Base-by-base conservation (phyloP, 1,140 invertebrate genomes). In the Musca vetustissima region DNA sequence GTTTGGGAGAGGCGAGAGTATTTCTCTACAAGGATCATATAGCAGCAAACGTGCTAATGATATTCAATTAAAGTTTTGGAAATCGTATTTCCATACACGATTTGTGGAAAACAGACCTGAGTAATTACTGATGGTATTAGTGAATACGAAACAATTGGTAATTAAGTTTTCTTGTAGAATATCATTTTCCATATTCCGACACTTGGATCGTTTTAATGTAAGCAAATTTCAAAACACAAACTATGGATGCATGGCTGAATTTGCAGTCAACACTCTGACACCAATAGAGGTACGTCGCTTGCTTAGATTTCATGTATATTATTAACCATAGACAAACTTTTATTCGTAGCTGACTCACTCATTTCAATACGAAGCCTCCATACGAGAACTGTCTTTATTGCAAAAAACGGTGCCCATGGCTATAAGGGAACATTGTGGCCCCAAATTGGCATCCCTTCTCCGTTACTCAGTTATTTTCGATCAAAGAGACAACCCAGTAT, bases 21-120 rank as follows among this genome's bases (percentile, higher is more conserved):
- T 82, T 8, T 77, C 77, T 1, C 50, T 83, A 28, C 78, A 81
- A 68, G 81, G 81, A 28, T 80, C 76, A 66, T 83, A 83, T 19
- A 81, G 74, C 52, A 81, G 74, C 70, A 77, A 74, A 25, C 69
- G 73, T 17, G 78, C 81, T 22, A 75, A 78, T 67, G 81, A 83
- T 71, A 24, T 83, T 25, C 77, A 75, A 25, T 59, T 82, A 0
- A 82, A 80, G 64, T 81, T 83, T 64, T 77, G 77, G 74, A 83
- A 83, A 25, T 78, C 80, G 50, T 82, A 80, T 52, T 82, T 80
- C 66, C 81, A 83, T 65, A 82, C 79, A 47, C 73, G 73, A 2
- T 75, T 83, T 32, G 69, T 74, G 15, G 76, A 80, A 4, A 81
- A 81, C 70, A 72, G 79, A 71, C 81, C 81, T 7, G 81, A 82